Evolutionary conservation across 2,888 invertebrate genomes (phyloP).

Genomic region (Quadriops clusia): DNA sequence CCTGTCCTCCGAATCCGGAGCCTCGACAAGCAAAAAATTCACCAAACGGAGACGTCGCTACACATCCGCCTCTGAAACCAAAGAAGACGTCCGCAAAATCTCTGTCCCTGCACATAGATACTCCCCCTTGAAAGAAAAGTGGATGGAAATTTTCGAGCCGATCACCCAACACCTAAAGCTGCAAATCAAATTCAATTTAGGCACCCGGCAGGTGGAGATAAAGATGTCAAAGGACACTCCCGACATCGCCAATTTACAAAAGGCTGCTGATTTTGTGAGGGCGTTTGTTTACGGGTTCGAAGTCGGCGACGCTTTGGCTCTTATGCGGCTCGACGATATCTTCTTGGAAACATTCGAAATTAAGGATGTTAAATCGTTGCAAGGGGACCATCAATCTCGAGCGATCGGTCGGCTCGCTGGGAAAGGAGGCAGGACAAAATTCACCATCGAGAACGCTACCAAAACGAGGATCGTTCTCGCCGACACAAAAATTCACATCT

Average conservation of each 20-base stretch:
- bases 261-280: conserved; percentile 95
- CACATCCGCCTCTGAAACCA: conserved; percentile 38
- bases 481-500: conserved; percentile 90
- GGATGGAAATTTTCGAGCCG: conserved; percentile 94
- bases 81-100: conserved; percentile 57
- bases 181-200: conserved; percentile 89
- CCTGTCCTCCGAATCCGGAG: conserved; percentile 16
- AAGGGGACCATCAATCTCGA: conserved; percentile 89
- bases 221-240: conserved; percentile 56
- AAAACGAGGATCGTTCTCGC: conserved; percentile 96
- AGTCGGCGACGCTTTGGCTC: conserved; percentile 89
- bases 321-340: conserved; percentile 88
- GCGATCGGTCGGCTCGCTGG: conserved; percentile 97
- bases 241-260: conserved; percentile 86
- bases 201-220: conserved; percentile 82
- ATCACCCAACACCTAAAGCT: conserved; percentile 90
- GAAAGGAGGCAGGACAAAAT: conserved; percentile 93
- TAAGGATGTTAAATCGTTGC: conserved; percentile 88
- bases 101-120: conserved; percentile 91
- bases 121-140: conserved; percentile 88
- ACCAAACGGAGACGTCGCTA: conserved; percentile 17
- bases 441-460: conserved; percentile 97
- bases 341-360: conserved; percentile 96
- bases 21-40: conserved; percentile 20
- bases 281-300: conserved; percentile 95